These are phyloP conservation scores for Cercopithecus neglectus DNA, from an alignment of 2,797 vertebrate genomes.

Conservation along the genomic window DNA sequence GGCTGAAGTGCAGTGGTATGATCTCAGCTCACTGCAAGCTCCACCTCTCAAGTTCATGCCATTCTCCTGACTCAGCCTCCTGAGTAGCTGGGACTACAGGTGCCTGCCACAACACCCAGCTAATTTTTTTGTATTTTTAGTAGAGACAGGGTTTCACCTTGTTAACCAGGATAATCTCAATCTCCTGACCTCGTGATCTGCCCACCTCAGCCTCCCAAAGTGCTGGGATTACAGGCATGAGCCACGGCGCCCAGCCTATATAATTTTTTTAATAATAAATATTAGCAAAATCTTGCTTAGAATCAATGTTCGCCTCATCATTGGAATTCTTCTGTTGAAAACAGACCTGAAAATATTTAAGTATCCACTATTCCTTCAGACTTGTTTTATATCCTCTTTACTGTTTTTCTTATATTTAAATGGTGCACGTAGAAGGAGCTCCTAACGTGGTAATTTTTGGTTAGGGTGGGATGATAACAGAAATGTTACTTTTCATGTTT, in stretches of 20 bases:
- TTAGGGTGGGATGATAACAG: background rate
- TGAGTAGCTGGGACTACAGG: too few relatives aligned
- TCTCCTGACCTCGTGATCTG: fast-evolving
- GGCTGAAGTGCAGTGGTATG: too few relatives aligned
- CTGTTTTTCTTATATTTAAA: background rate
- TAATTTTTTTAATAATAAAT: background rate
- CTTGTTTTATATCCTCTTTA: background rate
- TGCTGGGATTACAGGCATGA: too few relatives aligned
- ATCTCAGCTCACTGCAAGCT: too few relatives aligned
- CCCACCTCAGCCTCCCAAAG: too few relatives aligned
- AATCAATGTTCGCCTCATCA: background rate
- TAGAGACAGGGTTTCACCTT: too few relatives aligned
- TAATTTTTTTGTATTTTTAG: too few relatives aligned
- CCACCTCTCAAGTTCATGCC: too few relatives aligned
- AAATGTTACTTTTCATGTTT: background rate
- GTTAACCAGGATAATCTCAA: too few relatives aligned
- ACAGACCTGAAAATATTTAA: background rate
- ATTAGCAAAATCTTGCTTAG: background rate
- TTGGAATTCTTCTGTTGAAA: background rate
- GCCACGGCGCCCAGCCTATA: too few relatives aligned
- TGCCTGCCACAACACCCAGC: fast-evolving
- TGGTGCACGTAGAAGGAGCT: background rate
- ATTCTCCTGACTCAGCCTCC: too few relatives aligned
- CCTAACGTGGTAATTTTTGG: background rate
- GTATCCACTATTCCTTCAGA: background rate